Percentiles rank a stretch among this genome's conserved stretches.
phyloP scores from a whole-genome alignment of 2,888 invertebrate genomes.

The Bhutanitis thaidina region DNA sequence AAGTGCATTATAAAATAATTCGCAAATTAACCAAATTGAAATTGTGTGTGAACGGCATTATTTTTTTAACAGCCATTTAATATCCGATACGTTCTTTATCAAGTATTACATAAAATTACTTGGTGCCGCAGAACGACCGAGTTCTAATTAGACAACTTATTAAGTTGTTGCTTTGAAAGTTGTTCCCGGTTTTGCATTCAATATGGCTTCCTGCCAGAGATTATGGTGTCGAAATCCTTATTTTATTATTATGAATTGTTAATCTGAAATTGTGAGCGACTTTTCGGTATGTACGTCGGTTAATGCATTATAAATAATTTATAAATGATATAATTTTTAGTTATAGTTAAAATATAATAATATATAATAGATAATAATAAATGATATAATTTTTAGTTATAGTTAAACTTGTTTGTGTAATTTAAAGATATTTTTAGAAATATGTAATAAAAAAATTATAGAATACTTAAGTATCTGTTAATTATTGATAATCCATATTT shows the following conservation, averaged over 20 bases:
- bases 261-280: neutral
- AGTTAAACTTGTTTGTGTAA: too few relatives aligned
- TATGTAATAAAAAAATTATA: too few relatives aligned
- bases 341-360: too few relatives aligned
- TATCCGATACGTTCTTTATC: conserved; percentile 7
- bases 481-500: too few relatives aligned
- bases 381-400: too few relatives aligned
- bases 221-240: conserved; percentile 13
- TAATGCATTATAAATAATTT: too few relatives aligned
- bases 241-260: conserved; percentile 8
- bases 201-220: conserved; percentile 3
- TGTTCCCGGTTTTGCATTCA: conserved; percentile 3
- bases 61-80: conserved; percentile 13
- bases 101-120: conserved; percentile 2
- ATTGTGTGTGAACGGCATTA: conserved; percentile 5
- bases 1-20: conserved; percentile 10
- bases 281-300: neutral
- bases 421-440: too few relatives aligned
- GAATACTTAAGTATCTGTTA: too few relatives aligned
- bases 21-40: conserved; percentile 15
- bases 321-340: too few relatives aligned
- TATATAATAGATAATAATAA: too few relatives aligned
- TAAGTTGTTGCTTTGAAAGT: conserved; percentile 9
- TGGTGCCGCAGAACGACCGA: neutral
- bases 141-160: conserved; percentile 8